Evolutionary conservation across 2,797 vertebrate genomes (phyloP), one percentile per base, ranked within the genome.

Genomic region (Poeciliopsis gracilis): DNA sequence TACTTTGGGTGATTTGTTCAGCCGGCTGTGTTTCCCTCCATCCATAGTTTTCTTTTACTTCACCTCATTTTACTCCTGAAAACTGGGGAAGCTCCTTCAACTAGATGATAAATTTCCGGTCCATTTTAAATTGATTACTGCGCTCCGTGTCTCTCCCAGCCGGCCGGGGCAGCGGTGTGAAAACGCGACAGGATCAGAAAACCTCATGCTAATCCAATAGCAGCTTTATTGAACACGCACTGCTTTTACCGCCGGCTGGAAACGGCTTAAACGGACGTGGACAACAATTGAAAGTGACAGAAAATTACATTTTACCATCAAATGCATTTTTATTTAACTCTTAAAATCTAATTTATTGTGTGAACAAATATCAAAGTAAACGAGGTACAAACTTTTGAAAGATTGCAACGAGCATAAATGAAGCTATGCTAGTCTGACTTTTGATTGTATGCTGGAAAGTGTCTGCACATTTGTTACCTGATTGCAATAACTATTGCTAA

Each of bases 201-300:
- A 47, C 70, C 55, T 81, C 67, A 88, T 84, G 81, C 63, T 82
- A 76, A 85, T 85, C 73, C 84, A 83, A 73, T 2, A 49, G 67
- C 69, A 67, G 81, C 79, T 85, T 86, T 75, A 81, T 66, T 75
- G 82, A 81, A 83, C 61, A 79, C 41, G 51, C 66, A 49, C 59
- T 16, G 43, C 63, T 75, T 10, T 72, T 25, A 49, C 53, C 25
- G 28, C 77, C n/a, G n/a, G 59, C 59, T 36, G n/a, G 33, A 77
- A 78, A 77, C 10, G 49, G 36, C 67, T 46, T 23, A 38, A 71
- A 77, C 51, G 59, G 28, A 53, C 2, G 10, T 11, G 23, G 76
- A 77, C 38, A 75, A 7, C 41, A 28, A 10, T 8, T 20, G 7
- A 36, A 38, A 23, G 36, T 23, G 33, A 23, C 33, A 38, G 1